These are phyloP conservation scores for Chymomyza caudatula DNA, from an alignment of 2,888 invertebrate genomes.

Conservation along the genomic window DNA sequence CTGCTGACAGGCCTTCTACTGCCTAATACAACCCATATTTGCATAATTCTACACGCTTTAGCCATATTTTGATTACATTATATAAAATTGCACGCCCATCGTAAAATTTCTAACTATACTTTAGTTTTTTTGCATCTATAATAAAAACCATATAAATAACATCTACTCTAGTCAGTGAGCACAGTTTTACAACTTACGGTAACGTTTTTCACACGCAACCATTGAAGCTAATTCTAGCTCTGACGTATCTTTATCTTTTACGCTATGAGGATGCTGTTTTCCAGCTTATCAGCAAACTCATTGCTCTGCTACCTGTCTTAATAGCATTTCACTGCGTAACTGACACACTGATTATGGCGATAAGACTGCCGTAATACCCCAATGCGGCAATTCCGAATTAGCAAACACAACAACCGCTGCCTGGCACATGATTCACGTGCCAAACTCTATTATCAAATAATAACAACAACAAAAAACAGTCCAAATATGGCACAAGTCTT, in stretches of 20 bases:
- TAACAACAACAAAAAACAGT: not conserved
- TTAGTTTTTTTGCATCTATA: not conserved
- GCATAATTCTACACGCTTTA: too few species aligned
- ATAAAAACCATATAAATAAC: not conserved
- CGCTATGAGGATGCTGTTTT: not conserved
- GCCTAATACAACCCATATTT: too few species aligned
- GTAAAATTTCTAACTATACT: not conserved
- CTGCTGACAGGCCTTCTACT: too few species aligned
- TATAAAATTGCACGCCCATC: not conserved
- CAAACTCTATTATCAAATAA: not conserved
- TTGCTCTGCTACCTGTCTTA: not conserved
- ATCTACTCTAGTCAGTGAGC: not conserved
- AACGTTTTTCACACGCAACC: not conserved
- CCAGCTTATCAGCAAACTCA: not conserved
- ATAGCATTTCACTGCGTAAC: not conserved
- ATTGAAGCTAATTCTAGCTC: not conserved
- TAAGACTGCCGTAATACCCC: not conserved
- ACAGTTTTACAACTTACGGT: not conserved
- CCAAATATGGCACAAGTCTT: not conserved
- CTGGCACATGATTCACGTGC: not conserved
- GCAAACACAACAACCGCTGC: too few species aligned
- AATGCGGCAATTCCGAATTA: not conserved
- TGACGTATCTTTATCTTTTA: not conserved
- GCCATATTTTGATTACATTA: too few species aligned
- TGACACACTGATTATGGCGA: not conserved